These are phyloP conservation scores for Tanytarsus gracilentus DNA, from an alignment of 2,888 invertebrate genomes.

Conservation along the genomic window DNA sequence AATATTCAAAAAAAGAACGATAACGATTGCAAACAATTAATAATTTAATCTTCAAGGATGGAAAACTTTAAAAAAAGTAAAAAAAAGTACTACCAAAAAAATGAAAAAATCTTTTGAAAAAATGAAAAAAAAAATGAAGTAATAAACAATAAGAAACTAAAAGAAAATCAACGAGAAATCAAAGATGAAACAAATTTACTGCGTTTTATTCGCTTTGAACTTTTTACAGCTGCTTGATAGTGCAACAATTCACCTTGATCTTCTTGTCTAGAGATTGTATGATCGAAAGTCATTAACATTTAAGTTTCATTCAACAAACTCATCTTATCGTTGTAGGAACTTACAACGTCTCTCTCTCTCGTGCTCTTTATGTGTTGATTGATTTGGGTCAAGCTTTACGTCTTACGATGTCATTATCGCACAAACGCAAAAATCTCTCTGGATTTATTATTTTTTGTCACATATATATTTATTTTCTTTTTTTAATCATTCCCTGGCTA, in stretches of 20 bases:
- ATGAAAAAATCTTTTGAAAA: constrained; percentile 22
- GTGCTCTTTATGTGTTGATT: too few relatives aligned
- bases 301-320: background rate
- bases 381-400: too few relatives aligned
- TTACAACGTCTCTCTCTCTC: too few relatives aligned
- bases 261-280: constrained; percentile 1
- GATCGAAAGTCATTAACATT: background rate
- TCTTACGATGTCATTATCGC: too few relatives aligned
- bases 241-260: background rate
- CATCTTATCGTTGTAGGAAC: constrained; percentile 3
- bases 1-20: constrained; percentile 13
- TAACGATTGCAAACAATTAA: constrained; percentile 19
- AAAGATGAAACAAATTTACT: constrained; percentile 23
- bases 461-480: too few relatives aligned
- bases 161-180: constrained; percentile 24
- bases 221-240: background rate
- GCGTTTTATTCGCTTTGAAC: background rate
- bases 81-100: constrained; percentile 19
- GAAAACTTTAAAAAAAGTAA: constrained; percentile 14
- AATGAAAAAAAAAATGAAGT: constrained; percentile 24
- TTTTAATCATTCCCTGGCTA: too few relatives aligned
- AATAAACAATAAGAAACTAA: constrained; percentile 29
- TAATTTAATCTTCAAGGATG: constrained; percentile 28
- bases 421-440: too few relatives aligned
- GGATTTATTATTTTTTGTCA: too few relatives aligned